A percentile compares a stretch with the other conserved stretches of the same genome.
Evolutionary conservation across 2,113 vertebrate species (phyloP).

Genomic region (Anhinga rufa): DNA sequence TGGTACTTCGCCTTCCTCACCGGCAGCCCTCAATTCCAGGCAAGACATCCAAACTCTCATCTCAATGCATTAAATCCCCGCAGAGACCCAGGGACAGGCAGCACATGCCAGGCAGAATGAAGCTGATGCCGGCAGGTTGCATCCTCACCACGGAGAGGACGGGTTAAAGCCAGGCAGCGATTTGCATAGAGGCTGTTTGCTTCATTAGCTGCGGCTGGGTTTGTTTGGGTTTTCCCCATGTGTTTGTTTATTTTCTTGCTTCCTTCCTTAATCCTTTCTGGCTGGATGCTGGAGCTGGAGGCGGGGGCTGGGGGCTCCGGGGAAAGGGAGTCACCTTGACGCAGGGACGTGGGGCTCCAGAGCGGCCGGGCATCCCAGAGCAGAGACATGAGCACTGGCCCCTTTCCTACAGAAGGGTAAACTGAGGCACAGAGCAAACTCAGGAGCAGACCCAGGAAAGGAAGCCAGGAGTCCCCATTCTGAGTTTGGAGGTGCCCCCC

Average conservation of each 20-base stretch:
- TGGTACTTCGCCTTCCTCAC: conserved; percentile 28
- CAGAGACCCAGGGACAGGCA: not conserved
- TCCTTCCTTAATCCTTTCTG: conserved; percentile 29
- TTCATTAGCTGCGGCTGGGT: not conserved
- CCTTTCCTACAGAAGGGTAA: not conserved
- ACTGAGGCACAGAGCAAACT: not conserved
- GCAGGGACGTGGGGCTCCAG: not conserved
- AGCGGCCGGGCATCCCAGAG: fast-evolving
- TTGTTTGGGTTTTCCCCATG: conserved; percentile 32
- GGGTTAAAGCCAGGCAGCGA: not conserved
- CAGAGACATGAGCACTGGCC: fast-evolving
- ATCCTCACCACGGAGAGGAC: not conserved
- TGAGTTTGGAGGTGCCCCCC: not conserved
- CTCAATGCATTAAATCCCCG: not conserved
- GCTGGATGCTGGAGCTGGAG: not conserved
- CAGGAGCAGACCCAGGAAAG: not conserved
- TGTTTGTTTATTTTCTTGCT: not conserved
- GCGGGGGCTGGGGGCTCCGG: fast-evolving
- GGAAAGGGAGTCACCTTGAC: not conserved
- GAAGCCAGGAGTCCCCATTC: not conserved
- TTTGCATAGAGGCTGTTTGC: not conserved
- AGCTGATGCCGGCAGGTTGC: not conserved
- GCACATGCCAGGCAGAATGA: not conserved
- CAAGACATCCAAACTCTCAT: not conserved
- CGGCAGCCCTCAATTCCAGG: conserved; percentile 48